Base-by-base conservation (phyloP, 2,888 invertebrate genomes). In the Drosophila engyochracea region DNA sequence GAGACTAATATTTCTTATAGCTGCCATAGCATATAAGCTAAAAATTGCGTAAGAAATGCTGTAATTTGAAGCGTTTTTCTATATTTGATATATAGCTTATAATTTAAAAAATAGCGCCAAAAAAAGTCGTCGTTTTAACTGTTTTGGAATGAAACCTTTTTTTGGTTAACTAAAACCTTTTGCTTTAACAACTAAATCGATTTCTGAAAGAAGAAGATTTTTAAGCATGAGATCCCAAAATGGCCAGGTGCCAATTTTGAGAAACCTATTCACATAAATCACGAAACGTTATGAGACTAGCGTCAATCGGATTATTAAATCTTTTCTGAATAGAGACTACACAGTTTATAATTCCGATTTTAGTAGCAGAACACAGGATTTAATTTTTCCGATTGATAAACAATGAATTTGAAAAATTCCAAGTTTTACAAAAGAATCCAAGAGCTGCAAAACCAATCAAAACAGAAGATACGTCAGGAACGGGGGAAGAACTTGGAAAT, bases 391-490 rank as follows among this genome's bases (percentile, higher is more conserved):
- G 53, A 69, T 68, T 51, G 60, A 62, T 49, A 60, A 70, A 64
- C 73, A 79, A 92, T 92, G 92, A 92, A 92, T 87, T 80, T 92
- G 51, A 92, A 91, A 87, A 92, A 90, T 81, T 92, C 90, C 22
- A 92, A 91, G 91, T 92, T 92, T 82, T 89, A 83, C 57, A 92
- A 89, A 80, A 86, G 91, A 60, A 92, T 92, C 58, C 92, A 92
- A 87, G 83, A 87, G 74, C 81, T 92, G 60, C 91, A 92, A 4
- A 77, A 83, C 22, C 81, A 85, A 60, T 91, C 92, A 28, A 92
- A 87, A 63, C 87, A 91, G 28, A 92, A 91, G 70, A 30, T 89
- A 28, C 85, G 84, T 7, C 84, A 82, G 61, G 82, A 90, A 52
- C 80, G 73, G 7, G 89, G 82, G 52, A 74, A 82, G 44, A 57